Evolutionary conservation across 2,888 invertebrate genomes (phyloP).

Genomic region (Latrodectus hesperus): DNA sequence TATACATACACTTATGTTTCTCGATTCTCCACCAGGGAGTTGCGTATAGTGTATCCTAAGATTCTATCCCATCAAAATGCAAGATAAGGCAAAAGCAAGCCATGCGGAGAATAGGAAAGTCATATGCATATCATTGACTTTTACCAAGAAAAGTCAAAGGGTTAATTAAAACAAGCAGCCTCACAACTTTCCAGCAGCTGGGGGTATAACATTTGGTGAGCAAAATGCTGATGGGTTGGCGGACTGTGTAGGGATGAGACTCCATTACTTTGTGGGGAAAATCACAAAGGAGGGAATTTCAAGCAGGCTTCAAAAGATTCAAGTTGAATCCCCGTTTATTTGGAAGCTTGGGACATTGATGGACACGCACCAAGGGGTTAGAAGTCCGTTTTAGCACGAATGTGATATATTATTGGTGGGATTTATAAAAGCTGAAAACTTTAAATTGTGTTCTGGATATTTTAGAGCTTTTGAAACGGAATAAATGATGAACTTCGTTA

Average conservation of each 20-base stretch:
- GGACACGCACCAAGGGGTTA: conserved; percentile 32
- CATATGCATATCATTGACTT: conserved; percentile 29
- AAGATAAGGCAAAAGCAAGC: conserved; percentile 3
- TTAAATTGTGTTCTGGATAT: too few relatives aligned
- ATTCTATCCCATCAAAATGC: conserved; percentile 13
- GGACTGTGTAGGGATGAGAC: not conserved
- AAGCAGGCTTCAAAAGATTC: conserved; percentile 5
- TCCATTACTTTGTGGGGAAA: conserved; percentile 2
- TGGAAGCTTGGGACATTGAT: not conserved
- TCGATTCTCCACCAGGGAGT: too few relatives aligned
- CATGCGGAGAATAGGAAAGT: conserved; percentile 34
- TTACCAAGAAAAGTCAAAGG: conserved; percentile 16
- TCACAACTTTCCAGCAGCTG: not conserved
- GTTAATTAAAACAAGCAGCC: conserved; percentile 40
- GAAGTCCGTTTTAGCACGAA: conserved; percentile 6
- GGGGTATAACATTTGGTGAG: too few relatives aligned
- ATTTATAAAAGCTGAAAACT: too few relatives aligned
- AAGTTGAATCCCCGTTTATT: not conserved
- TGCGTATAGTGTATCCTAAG: too few relatives aligned
- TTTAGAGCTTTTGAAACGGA: too few relatives aligned
- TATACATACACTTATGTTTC: too few relatives aligned
- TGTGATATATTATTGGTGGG: conserved; percentile 13
- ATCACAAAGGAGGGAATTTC: conserved; percentile 11
- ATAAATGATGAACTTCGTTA: too few relatives aligned
- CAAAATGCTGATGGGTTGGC: conserved; percentile 36